A percentile compares a stretch with the other conserved stretches of the same genome.
Conservation (phyloP, 2,888 invertebrate species). For the Protodeltote pygarga region DNA sequence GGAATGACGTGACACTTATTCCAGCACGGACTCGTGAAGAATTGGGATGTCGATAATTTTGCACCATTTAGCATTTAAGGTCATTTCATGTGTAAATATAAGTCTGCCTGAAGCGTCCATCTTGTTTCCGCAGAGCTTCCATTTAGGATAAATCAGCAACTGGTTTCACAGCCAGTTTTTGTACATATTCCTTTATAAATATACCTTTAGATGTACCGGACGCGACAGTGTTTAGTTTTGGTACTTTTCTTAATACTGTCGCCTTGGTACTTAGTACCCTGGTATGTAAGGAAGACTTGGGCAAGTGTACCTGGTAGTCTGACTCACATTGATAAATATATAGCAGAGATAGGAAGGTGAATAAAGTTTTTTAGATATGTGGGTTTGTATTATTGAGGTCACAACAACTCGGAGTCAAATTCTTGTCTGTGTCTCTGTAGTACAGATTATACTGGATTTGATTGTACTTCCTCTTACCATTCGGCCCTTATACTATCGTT, state of each 20-base stretch:
- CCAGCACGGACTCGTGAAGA: conserved; percentile 21
- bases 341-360: neutral
- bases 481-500: conserved; percentile 3
- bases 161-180: neutral
- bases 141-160: neutral
- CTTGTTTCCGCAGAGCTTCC: neutral
- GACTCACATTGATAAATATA: too few species aligned
- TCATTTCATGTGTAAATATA: conserved; percentile 16
- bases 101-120: conserved; percentile 4
- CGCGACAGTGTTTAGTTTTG: conserved; percentile 11
- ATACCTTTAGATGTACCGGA: conserved; percentile 4
- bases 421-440: conserved; percentile 18
- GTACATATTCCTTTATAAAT: conserved; percentile 21
- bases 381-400: too few species aligned
- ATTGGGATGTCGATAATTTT: conserved; percentile 18
- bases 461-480: conserved; percentile 17
- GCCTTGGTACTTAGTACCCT: conserved; percentile 11
- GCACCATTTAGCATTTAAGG: conserved; percentile 17
- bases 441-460: conserved; percentile 13
- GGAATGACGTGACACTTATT: conserved; percentile 23
- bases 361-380: neutral
- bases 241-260: conserved; percentile 17
- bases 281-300: neutral
- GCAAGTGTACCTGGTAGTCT: too few species aligned
- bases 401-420: conserved; percentile 6